These are phyloP conservation scores for Elachura formosa DNA, from an alignment of 2,113 vertebrate species.

Conservation along the genomic window DNA sequence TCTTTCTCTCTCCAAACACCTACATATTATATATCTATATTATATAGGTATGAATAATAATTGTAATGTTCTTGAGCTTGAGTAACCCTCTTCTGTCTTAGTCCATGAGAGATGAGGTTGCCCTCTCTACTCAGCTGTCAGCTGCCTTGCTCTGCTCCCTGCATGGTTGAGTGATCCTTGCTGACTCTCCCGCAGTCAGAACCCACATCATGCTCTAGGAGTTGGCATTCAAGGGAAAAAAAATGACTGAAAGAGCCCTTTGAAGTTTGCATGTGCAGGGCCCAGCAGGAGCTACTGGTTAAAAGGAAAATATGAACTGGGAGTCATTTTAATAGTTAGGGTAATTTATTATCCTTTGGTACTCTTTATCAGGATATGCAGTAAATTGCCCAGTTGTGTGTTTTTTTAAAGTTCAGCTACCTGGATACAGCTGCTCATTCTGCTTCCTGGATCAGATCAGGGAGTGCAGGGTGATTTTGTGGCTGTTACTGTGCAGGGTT, in stretches of 20 bases:
- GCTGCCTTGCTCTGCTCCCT: neutral
- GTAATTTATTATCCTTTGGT: neutral
- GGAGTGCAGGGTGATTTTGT: neutral
- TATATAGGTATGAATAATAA: neutral
- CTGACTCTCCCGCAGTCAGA: neutral
- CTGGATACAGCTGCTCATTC: neutral
- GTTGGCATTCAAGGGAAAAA: neutral
- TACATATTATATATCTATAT: too few species aligned
- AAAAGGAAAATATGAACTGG: neutral
- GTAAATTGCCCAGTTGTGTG: neutral
- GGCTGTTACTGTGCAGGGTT: neutral
- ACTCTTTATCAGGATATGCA: neutral
- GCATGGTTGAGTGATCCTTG: neutral
- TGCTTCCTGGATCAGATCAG: rapidly evolving
- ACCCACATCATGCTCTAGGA: neutral
- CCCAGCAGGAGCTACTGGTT: neutral
- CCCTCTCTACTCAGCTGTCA: neutral
- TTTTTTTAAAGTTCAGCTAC: neutral
- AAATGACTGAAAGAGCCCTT: neutral
- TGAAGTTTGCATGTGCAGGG: neutral
- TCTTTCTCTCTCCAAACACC: neutral
- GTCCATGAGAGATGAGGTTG: rapidly evolving
- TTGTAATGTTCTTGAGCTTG: neutral
- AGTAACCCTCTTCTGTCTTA: neutral
- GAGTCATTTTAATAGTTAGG: neutral